A percentile compares a stretch with the other conserved stretches of the same genome.
Evolutionary conservation across 2,888 invertebrate genomes (phyloP).

Genomic region (Idaea dimidiata): DNA sequence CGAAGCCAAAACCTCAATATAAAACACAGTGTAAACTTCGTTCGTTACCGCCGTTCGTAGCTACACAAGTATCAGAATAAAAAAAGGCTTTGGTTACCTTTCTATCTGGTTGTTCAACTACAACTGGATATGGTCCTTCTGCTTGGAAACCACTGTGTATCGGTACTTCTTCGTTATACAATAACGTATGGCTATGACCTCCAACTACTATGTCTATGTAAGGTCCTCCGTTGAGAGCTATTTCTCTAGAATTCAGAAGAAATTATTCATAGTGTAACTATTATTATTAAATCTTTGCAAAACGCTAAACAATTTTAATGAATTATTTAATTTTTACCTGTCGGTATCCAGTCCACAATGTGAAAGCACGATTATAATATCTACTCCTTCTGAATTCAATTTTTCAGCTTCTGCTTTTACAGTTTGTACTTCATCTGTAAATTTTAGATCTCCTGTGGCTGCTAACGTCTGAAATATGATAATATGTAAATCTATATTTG

Average conservation of each 20-base stretch:
- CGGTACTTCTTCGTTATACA: constrained; percentile 81
- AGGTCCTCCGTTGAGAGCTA: constrained; percentile 85
- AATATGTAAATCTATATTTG: not conserved
- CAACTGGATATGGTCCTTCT: constrained; percentile 85
- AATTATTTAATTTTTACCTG: constrained; percentile 43
- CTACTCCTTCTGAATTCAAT: constrained; percentile 82
- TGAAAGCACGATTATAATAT: constrained; percentile 90
- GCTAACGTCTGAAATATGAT: constrained; percentile 78
- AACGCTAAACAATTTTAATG: too few relatives aligned
- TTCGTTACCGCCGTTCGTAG: too few relatives aligned
- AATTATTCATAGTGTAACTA: not conserved
- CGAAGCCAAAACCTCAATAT: too few relatives aligned
- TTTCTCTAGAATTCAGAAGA: constrained; percentile 58
- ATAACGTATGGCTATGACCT: constrained; percentile 90
- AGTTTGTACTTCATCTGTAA: constrained; percentile 84
- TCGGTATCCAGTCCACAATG: constrained; percentile 89
- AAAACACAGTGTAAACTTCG: too few relatives aligned
- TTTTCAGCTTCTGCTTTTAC: constrained; percentile 84
- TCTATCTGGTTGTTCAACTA: constrained; percentile 76
- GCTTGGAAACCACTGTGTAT: constrained; percentile 72
- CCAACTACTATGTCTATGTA: constrained; percentile 91
- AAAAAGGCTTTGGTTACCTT: constrained; percentile 43
- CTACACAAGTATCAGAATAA: too few relatives aligned
- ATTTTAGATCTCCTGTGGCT: constrained; percentile 83
- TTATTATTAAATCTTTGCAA: not conserved